Base-by-base conservation (phyloP, 2,888 invertebrate species). In the Cryptocephalus primarius region DNA sequence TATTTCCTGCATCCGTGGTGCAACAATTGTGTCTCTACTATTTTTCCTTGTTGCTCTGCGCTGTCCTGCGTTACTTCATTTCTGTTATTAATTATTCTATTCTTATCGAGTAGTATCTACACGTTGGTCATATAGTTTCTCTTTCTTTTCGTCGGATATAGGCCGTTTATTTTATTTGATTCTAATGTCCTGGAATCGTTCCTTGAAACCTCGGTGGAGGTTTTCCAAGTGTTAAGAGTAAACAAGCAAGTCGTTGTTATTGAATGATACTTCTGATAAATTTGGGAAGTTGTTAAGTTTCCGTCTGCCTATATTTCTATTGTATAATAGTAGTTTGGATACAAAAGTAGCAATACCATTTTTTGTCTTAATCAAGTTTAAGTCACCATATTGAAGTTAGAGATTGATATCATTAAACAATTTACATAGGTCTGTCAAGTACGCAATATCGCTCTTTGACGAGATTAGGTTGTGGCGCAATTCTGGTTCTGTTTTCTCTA, bases 151-250 rank as follows among this genome's bases (percentile, higher is more conserved):
- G n/a, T n/a, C n/a, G n/a, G n/a, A n/a, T n/a, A n/a, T n/a, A n/a
- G n/a, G n/a, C n/a, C n/a, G n/a, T n/a, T n/a, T n/a, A n/a, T n/a
- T n/a, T n/a, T n/a, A n/a, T n/a, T n/a, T n/a, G n/a, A n/a, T n/a
- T n/a, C n/a, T n/a, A 36, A 61, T 44, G 56, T 60, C 60, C 44
- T 60, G 48, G 55, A 61, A 60, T 47, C 54, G 53, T 32, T 34
- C 48, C 50, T 57, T 44, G 45, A 59, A 60, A 48, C 58, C 56
- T 45, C 42, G 9, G 47, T 60, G 40, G 33, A 62, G 55, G 51
- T 38, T 49, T 53, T 51, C 57, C 51, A 59, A 59, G 55, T 57
- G 55, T 60, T 60, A 52, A 55, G 52, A 48, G 54, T 58, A 58
- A n/a, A n/a, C n/a, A n/a, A n/a, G n/a, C n/a, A n/a, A n/a, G n/a